Conservation (phyloP, 2,888 invertebrate genomes). For the Platypus cylindrus region DNA sequence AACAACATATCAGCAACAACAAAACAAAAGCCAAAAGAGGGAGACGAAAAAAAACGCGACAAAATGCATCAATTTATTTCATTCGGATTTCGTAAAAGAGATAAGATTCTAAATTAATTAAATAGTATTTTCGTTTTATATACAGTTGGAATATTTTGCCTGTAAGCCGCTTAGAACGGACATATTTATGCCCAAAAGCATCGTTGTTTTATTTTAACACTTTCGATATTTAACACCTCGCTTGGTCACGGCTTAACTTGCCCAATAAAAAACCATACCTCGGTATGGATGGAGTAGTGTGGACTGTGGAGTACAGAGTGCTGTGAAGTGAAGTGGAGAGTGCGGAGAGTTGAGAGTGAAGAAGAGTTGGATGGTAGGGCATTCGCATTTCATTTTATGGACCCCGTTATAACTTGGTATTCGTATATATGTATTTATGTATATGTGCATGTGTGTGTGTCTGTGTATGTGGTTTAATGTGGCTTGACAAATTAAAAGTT, state of each 20-base stretch:
- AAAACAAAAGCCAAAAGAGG: too few relatives aligned
- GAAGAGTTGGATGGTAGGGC: too few relatives aligned
- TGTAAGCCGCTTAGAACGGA: conserved; percentile 15
- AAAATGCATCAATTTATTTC: too few relatives aligned
- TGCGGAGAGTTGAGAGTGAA: too few relatives aligned
- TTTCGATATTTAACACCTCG: conserved; percentile 16
- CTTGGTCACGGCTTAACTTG: conserved; percentile 8
- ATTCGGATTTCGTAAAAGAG: conserved; percentile 10
- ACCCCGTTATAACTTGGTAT: conserved; percentile 5
- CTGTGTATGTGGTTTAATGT: conserved; percentile 8
- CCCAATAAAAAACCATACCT: conserved; percentile 12
- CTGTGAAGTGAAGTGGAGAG: too few relatives aligned
- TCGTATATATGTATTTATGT: too few relatives aligned
- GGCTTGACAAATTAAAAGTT: conserved; percentile 7
- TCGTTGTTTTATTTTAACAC: conserved; percentile 15
- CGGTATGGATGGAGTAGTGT: too few relatives aligned
- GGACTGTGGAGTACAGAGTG: too few relatives aligned
- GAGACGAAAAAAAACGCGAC: too few relatives aligned
- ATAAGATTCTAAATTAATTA: conserved; percentile 15
- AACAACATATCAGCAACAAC: too few relatives aligned
- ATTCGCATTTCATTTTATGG: conserved; percentile 11
- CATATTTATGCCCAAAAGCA: conserved; percentile 15
- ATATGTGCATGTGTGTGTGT: too few relatives aligned
- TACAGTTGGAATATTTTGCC: conserved; percentile 10
- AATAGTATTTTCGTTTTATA: conserved; percentile 15